Evolutionary conservation across 92 coral and sea anemone species (phyloP).

Genomic region (Zoanthus sociatus): DNA sequence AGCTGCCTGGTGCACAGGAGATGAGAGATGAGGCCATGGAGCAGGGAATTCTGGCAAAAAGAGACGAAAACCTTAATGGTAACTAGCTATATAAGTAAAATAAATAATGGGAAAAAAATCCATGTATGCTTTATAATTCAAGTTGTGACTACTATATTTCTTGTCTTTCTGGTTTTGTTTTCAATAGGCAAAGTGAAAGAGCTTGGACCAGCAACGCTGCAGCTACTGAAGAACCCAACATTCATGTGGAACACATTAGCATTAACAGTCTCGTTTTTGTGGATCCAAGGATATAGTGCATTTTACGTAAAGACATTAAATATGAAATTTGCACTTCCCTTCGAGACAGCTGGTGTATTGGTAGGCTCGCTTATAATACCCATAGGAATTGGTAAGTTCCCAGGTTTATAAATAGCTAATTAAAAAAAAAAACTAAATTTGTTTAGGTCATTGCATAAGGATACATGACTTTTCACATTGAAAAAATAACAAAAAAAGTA

Average conservation of each 20-base stretch:
- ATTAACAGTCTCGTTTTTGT: slow-evolving; percentile 43
- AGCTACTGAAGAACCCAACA: slow-evolving; percentile 47
- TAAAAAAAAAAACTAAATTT: too few species aligned
- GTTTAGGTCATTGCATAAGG: too few species aligned
- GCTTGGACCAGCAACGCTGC: slow-evolving; percentile 38
- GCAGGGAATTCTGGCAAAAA: slow-evolving; percentile 34
- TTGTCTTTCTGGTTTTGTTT: not conserved
- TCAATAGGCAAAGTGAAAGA: slow-evolving; percentile 35
- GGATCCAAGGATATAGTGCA: not conserved
- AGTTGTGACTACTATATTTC: not conserved
- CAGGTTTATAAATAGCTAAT: too few species aligned
- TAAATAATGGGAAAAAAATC: too few species aligned
- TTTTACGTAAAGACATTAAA: slow-evolving; percentile 38
- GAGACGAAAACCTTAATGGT: slow-evolving; percentile 14
- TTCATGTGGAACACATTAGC: slow-evolving; percentile 56
- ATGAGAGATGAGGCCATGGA: slow-evolving; percentile 31
- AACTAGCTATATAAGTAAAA: not conserved
- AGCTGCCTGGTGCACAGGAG: slow-evolving; percentile 48
- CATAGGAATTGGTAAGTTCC: slow-evolving; percentile 12
- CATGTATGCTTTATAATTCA: too few species aligned
- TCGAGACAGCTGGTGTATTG: slow-evolving; percentile 15
- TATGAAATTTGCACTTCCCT: slow-evolving; percentile 43
- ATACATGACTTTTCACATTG: too few species aligned
- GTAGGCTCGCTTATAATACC: slow-evolving; percentile 20
- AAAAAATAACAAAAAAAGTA: too few species aligned